Base-by-base conservation (phyloP, 2,113 vertebrate species). In the Nycticryphes semicollaris region DNA sequence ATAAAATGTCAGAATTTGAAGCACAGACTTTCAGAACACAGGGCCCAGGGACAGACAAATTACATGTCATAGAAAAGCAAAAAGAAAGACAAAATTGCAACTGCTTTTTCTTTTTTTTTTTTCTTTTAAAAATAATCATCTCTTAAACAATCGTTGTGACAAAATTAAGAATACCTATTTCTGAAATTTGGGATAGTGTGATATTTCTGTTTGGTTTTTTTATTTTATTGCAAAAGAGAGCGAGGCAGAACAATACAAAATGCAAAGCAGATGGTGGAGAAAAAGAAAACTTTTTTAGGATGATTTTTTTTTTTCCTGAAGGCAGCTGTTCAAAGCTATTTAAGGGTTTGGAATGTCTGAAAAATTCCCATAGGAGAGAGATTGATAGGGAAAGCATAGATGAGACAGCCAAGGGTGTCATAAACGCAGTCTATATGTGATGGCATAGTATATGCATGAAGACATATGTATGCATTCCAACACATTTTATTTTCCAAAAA, bases 301-400 rank as follows among this genome's bases (percentile, higher is more conserved):
- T 30, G 1, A 47, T n/a, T 77, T 94, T 81, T 39, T 39, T 89
- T 89, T 25, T 35, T 17, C 33, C 60, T 35, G 12, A 91, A 89
- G 64, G 74, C 89, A 97, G 87, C 89, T 96, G 91, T 75, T 96
- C 93, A 68, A 96, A 92, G 87, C 80, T 96, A 96, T 96, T 96
- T 97, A 96, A 87, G 53, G 91, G 67, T 87, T 84, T 89, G 89
- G 91, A 95, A 97, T 85, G 89, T 64, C 69, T 93, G 53, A 96
- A 96, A 84, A 94, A 94, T 62, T 87, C 92, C 81, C 94, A 91
- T 53, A 84, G 81, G 57, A 87, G 30, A 86, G 59, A 93, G 62
- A 87, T 8, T 88, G 85, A 94, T 69, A 93, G 75, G 57, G 39
- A 73, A 96, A 93, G 88, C 57, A 90, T 25, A 86, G 72, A 88